phyloP scores from a whole-genome alignment of 2,888 invertebrate species.

The Nebria salina region DNA sequence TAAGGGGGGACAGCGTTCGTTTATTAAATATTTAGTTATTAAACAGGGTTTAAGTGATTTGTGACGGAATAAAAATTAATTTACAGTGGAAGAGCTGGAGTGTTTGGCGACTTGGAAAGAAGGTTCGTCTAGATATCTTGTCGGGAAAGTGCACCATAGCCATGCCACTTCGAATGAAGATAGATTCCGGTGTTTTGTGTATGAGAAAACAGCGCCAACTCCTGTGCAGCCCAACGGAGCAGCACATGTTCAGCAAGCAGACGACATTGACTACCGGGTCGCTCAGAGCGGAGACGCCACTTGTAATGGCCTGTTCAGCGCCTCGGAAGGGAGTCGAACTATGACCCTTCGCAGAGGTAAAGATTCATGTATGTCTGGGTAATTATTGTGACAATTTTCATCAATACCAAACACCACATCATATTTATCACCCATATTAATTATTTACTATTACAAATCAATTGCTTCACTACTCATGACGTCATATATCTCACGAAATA shows the following conservation, averaged over 20 bases:
- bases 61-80: background rate
- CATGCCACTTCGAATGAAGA: constrained; percentile 93
- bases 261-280: constrained; percentile 80
- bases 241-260: constrained; percentile 49
- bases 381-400: background rate
- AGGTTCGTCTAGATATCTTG: constrained; percentile 89
- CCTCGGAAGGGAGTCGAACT: constrained; percentile 85
- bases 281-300: constrained; percentile 94
- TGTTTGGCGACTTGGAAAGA: constrained; percentile 95
- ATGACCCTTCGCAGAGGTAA: constrained; percentile 84
- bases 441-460: no score
- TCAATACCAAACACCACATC: no score
- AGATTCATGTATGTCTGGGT: constrained; percentile 24
- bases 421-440: no score
- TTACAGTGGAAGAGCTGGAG: constrained; percentile 86
- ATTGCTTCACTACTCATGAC: no score
- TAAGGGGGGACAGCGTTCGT: constrained; percentile 48
- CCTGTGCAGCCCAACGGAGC: constrained; percentile 51
- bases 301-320: constrained; percentile 91
- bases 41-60: no score
- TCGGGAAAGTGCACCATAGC: constrained; percentile 88
- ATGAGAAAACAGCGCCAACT: constrained; percentile 77
- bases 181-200: constrained; percentile 94
- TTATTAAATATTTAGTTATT: no score
- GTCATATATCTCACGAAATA: no score